Percentiles rank a stretch among this genome's conserved stretches.
Evolutionary conservation across 1,140 invertebrate species (phyloP).

Genomic region (Helicorthomorpha holstii): DNA sequence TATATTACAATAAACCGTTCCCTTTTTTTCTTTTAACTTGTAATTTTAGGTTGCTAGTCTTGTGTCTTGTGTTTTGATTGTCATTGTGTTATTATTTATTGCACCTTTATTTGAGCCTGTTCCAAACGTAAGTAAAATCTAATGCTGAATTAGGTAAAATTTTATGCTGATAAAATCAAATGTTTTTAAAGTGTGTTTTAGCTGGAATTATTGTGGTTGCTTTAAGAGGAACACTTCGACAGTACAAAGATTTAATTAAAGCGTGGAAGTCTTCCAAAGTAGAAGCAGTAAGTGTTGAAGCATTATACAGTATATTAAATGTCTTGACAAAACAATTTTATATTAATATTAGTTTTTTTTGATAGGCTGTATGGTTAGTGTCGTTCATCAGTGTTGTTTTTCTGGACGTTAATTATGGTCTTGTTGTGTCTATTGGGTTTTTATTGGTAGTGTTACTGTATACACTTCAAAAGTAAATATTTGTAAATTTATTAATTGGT

Average conservation of each 20-base stretch:
- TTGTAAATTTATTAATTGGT: too few relatives aligned
- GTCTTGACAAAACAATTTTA: too few relatives aligned
- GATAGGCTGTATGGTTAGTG: slow-evolving; percentile 46
- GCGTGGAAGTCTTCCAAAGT: slow-evolving; percentile 49
- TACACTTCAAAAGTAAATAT: slow-evolving; percentile 21
- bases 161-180: neutral
- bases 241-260: slow-evolving; percentile 51
- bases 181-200: slow-evolving; percentile 46
- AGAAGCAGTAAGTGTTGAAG: slow-evolving; percentile 30
- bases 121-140: slow-evolving; percentile 44
- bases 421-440: slow-evolving; percentile 47
- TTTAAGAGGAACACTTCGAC: slow-evolving; percentile 71
- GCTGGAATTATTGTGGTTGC: slow-evolving; percentile 81
- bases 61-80: slow-evolving; percentile 42
- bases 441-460: slow-evolving; percentile 25
- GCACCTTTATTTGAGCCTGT: slow-evolving; percentile 66
- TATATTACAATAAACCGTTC: too few relatives aligned
- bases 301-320: too few relatives aligned
- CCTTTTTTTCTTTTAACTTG: too few relatives aligned
- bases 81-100: slow-evolving; percentile 60
- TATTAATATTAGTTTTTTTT: too few relatives aligned
- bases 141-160: neutral
- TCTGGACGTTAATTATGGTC: slow-evolving; percentile 67
- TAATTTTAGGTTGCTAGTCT: slow-evolving; percentile 49
- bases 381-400: slow-evolving; percentile 63